These are phyloP conservation scores for Galbula dea DNA, from an alignment of 2,113 vertebrate species.

Conservation along the genomic window DNA sequence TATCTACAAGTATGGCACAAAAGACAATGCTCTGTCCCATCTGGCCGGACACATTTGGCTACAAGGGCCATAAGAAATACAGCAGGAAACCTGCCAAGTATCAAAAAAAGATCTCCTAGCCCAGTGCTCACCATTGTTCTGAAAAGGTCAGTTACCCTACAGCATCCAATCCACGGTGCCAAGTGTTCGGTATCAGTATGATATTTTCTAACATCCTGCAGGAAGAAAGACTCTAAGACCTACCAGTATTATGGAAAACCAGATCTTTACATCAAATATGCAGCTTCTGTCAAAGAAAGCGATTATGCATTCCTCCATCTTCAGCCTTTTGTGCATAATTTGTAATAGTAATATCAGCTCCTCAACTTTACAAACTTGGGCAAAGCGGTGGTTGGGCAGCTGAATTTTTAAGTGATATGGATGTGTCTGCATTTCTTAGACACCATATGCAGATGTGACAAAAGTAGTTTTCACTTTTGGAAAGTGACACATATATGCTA, in stretches of 20 bases:
- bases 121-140: neutral
- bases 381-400: neutral
- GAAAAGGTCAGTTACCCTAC: neutral
- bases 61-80: neutral
- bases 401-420: neutral
- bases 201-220: neutral
- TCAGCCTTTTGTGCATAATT: neutral
- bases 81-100: neutral
- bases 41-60: neutral
- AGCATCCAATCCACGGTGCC: neutral
- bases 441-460: neutral
- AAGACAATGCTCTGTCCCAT: neutral
- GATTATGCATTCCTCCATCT: neutral
- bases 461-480: neutral
- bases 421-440: neutral
- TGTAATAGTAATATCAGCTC: neutral
- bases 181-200: neutral
- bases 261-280: neutral
- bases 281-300: neutral
- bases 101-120: neutral
- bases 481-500: neutral
- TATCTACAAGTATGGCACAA: neutral
- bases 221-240: neutral
- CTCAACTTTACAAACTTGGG: neutral
- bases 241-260: neutral